Percentiles rank a stretch among this genome's conserved stretches.
These are phyloP conservation scores for Hemibagrus wyckioides DNA, from an alignment of 2,113 vertebrate genomes.

Conservation along the genomic window DNA sequence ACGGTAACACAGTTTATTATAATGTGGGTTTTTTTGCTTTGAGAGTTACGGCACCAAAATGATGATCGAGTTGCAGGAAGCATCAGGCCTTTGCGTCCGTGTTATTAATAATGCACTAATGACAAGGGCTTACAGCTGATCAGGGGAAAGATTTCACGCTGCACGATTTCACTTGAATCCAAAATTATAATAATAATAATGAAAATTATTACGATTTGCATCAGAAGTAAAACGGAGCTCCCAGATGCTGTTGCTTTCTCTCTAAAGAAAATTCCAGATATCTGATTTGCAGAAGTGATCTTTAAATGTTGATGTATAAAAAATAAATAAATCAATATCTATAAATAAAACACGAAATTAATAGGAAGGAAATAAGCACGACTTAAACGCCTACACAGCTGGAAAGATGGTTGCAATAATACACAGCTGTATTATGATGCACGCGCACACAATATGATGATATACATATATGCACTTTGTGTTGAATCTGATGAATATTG, in stretches of 20 bases:
- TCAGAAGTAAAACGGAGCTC: not conserved
- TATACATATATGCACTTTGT: not conserved
- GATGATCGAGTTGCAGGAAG: not conserved
- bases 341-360: not conserved
- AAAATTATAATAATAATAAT: not conserved
- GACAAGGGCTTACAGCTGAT: not conserved
- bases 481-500: not conserved
- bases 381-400: conserved; percentile 5
- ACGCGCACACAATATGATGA: not conserved
- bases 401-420: not conserved
- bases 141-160: not conserved
- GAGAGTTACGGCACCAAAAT: not conserved
- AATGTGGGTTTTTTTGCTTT: conserved; percentile 10
- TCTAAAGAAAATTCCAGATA: not conserved
- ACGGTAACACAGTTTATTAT: conserved; percentile 50
- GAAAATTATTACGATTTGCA: not conserved
- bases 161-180: not conserved
- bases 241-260: not conserved
- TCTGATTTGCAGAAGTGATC: not conserved
- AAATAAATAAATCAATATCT: too few species aligned
- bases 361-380: not conserved
- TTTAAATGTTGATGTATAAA: not conserved
- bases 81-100: not conserved
- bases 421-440: not conserved
- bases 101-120: not conserved